A percentile compares a stretch with the other conserved stretches of the same genome.
Conservation (phyloP, 2,113 vertebrate species). For the Leptobrachium leishanense region DNA sequence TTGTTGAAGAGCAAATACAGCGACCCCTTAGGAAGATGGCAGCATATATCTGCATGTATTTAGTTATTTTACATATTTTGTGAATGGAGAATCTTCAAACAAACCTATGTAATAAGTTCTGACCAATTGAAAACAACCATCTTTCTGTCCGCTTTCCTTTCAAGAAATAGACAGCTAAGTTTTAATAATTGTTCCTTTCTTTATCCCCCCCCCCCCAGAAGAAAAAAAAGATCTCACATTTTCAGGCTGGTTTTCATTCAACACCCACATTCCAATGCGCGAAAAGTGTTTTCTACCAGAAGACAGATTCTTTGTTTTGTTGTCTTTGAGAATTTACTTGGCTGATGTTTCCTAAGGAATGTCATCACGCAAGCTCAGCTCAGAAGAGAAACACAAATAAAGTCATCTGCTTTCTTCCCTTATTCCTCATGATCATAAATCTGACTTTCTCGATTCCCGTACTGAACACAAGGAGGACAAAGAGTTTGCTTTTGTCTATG, state of each 20-base stretch:
- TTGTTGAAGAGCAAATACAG: too few relatives aligned
- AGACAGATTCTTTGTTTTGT: conserved; percentile 43
- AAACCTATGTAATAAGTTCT: too few relatives aligned
- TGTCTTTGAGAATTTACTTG: conserved; percentile 35
- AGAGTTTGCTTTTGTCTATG: background rate
- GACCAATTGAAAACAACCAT: background rate
- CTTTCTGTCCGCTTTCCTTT: background rate
- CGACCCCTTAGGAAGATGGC: too few relatives aligned
- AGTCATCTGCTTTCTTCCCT: conserved; percentile 20
- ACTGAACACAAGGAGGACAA: background rate
- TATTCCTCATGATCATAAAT: background rate
- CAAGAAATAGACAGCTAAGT: conserved; percentile 20
- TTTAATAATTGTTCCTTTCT: conserved; percentile 11
- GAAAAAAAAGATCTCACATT: conserved; percentile 34
- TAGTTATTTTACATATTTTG: too few relatives aligned
- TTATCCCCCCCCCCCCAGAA: background rate
- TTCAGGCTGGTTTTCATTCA: conserved; percentile 47
- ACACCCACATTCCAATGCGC: conserved; percentile 47
- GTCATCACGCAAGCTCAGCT: conserved; percentile 27
- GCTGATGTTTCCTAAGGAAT: conserved; percentile 37
- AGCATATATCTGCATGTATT: too few relatives aligned
- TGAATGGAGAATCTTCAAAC: too few relatives aligned
- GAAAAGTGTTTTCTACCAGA: conserved; percentile 44
- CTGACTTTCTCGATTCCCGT: background rate
- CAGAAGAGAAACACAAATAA: conserved; percentile 25